phyloP scores from a whole-genome alignment of 2,888 invertebrate species.

The Helobdella robusta region DNA sequence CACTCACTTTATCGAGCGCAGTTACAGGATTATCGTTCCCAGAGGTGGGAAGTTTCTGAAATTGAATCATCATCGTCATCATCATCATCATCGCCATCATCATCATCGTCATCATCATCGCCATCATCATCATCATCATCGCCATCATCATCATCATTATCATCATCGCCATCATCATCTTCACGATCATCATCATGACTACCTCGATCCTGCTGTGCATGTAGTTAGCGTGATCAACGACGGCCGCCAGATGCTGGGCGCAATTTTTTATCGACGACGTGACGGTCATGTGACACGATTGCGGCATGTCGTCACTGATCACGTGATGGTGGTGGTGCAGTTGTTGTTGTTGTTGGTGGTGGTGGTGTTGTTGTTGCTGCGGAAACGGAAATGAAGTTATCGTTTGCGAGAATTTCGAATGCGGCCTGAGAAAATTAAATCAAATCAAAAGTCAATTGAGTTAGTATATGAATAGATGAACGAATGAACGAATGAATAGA shows the following conservation, averaged over 20 bases:
- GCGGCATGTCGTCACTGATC: too few species aligned
- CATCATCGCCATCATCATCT: conserved; percentile 2
- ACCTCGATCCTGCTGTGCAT: conserved; percentile 18
- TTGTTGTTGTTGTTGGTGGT: background rate
- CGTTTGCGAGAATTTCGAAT: too few species aligned
- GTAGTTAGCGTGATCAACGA: background rate
- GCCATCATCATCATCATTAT: conserved; percentile 17
- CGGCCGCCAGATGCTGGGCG: conserved; percentile 5
- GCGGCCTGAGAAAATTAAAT: too few species aligned
- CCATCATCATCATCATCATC: conserved; percentile 20
- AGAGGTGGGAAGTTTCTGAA: conserved; percentile 27
- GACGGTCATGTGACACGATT: conserved; percentile 1
- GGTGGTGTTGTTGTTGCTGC: background rate
- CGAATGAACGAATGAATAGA: too few species aligned
- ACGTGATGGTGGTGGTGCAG: background rate
- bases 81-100: conserved; percentile 25
- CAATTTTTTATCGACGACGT: conserved; percentile 10
- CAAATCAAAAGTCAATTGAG: too few species aligned
- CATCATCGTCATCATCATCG: conserved; percentile 18
- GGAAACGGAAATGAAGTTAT: background rate
- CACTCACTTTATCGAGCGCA: conserved; percentile 26
- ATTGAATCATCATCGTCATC: conserved; percentile 12
- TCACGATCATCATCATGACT: conserved; percentile 3
- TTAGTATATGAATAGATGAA: too few species aligned
- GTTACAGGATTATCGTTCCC: conserved; percentile 24